Conservation (phyloP, 1,140 invertebrate species). For the Nilaparvata lugens region DNA sequence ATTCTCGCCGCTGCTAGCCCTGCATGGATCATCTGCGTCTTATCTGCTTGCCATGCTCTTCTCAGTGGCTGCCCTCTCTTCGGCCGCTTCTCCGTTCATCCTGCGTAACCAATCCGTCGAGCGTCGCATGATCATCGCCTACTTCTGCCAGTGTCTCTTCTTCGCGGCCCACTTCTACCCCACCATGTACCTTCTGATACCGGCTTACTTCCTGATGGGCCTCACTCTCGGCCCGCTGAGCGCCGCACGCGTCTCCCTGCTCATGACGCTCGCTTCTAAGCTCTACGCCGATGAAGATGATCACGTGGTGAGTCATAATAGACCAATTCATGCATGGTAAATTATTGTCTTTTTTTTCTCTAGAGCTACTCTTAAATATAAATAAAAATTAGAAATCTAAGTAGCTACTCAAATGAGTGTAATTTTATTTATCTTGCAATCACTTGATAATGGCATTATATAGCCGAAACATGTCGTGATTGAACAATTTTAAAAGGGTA, state of each 20-base stretch:
- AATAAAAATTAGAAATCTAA: no score
- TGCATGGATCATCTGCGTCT: constrained; percentile 37
- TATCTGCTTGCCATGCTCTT: constrained; percentile 42
- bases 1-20: constrained; percentile 48
- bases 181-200: constrained; percentile 46
- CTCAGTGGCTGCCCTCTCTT: constrained; percentile 41
- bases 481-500: no score
- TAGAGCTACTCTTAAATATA: no score
- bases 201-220: constrained; percentile 49
- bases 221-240: constrained; percentile 42
- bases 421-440: no score
- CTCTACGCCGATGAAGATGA: constrained; percentile 45
- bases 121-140: constrained; percentile 19
- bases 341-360: no score
- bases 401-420: no score
- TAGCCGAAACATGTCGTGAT: no score
- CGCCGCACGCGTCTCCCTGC: constrained; percentile 44
- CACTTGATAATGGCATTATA: no score
- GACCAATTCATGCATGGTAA: no score
- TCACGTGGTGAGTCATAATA: constrained; percentile 24
- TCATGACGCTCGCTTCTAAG: constrained; percentile 47
- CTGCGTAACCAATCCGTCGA: constrained; percentile 23
- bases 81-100: constrained; percentile 42
- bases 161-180: constrained; percentile 49
- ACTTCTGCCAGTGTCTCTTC: constrained; percentile 43